Evolutionary conservation across 2,888 invertebrate species (phyloP).

Genomic region (Cybosia mesomella): DNA sequence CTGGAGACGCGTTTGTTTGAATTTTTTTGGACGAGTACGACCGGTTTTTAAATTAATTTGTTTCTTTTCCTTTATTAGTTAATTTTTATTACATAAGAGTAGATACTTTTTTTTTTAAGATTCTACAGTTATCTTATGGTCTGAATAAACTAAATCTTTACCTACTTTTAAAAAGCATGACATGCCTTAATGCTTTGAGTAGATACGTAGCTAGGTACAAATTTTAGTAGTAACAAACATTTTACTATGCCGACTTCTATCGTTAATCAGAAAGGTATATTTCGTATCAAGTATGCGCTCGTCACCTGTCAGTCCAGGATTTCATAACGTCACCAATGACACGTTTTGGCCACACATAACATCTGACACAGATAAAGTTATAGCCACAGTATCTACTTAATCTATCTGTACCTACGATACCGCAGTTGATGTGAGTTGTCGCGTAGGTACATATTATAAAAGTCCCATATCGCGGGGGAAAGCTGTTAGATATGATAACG

Average conservation of each 20-base stretch:
- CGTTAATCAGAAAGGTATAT: constrained; percentile 9
- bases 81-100: not conserved
- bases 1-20: not conserved
- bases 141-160: not conserved
- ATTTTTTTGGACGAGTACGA: not conserved
- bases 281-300: constrained; percentile 45
- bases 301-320: constrained; percentile 72
- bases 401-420: constrained; percentile 68
- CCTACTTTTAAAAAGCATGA: not conserved
- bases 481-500: constrained; percentile 86
- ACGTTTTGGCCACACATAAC: constrained; percentile 57
- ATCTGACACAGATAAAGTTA: constrained; percentile 41
- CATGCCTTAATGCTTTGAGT: not conserved
- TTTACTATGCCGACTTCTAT: not conserved
- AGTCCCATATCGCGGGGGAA: constrained; percentile 82
- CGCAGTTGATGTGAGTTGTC: constrained; percentile 65
- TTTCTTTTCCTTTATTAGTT: not conserved
- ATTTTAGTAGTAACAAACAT: not conserved
- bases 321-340: constrained; percentile 65
- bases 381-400: constrained; percentile 65
- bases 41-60: not conserved
- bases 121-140: too few relatives aligned
- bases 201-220: not conserved
- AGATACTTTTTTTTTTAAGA: too few relatives aligned
- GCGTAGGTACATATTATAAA: constrained; percentile 73